Percentiles rank a stretch among this genome's conserved stretches.
Evolutionary conservation across 2,888 invertebrate species (phyloP).

Genomic region (Drosophila diplacantha): DNA sequence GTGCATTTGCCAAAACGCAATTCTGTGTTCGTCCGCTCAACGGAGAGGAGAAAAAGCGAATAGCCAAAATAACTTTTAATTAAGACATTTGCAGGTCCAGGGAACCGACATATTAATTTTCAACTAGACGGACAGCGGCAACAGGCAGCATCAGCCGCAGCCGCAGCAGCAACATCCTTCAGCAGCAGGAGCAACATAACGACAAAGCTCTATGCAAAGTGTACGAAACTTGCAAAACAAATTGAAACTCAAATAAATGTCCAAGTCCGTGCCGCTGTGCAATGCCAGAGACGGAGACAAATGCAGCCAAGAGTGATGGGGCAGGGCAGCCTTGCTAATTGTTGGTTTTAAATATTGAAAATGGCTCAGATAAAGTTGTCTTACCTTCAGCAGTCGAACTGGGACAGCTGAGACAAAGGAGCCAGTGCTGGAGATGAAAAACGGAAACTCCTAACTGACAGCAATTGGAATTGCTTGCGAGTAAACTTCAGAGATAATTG

Average conservation of each 20-base stretch:
- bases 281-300: slow-evolving; percentile 34
- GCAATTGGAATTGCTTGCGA: slow-evolving; percentile 13
- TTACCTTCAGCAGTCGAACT: slow-evolving; percentile 28
- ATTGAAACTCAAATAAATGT: slow-evolving; percentile 61
- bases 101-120: slow-evolving; percentile 60
- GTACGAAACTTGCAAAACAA: slow-evolving; percentile 46
- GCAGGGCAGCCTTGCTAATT: slow-evolving; percentile 30
- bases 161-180: slow-evolving; percentile 9
- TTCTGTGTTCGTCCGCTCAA: slow-evolving; percentile 28
- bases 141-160: slow-evolving; percentile 9
- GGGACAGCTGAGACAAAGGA: slow-evolving; percentile 5
- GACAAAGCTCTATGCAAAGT: slow-evolving; percentile 47
- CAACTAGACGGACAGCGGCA: slow-evolving; percentile 41
- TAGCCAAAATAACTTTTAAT: slow-evolving; percentile 62
- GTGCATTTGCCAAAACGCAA: slow-evolving; percentile 33
- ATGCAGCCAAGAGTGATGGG: slow-evolving; percentile 10
- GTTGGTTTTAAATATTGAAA: slow-evolving; percentile 47
- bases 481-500: slow-evolving; percentile 23
- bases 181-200: slow-evolving; percentile 25
- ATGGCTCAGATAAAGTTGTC: slow-evolving; percentile 32
- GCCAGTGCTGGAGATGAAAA: slow-evolving; percentile 8
- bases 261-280: slow-evolving; percentile 39
- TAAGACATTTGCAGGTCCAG: slow-evolving; percentile 63
- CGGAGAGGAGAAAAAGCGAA: slow-evolving; percentile 21
- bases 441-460: slow-evolving; percentile 15